A percentile compares a stretch with the other conserved stretches of the same genome.
Conservation (phyloP, 2,113 vertebrate genomes). For the Lasiurus borealis region DNA sequence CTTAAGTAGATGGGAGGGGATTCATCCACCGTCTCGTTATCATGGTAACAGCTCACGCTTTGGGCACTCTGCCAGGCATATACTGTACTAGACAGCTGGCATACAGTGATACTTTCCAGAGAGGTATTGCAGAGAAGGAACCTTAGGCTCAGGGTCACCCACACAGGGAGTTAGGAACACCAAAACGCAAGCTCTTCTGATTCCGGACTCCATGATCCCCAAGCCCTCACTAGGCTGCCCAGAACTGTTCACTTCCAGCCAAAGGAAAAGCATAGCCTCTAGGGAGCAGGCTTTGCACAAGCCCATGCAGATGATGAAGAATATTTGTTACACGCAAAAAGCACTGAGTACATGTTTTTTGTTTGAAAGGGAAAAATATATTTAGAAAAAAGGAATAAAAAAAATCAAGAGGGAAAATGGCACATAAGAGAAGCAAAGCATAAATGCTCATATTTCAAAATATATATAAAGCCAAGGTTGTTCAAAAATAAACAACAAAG, state of each 20-base stretch:
- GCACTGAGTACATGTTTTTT: background rate
- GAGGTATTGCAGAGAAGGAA: background rate
- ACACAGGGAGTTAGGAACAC: background rate
- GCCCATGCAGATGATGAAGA: background rate
- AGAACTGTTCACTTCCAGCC: background rate
- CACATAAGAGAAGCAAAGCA: background rate
- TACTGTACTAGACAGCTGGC: background rate
- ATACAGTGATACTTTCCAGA: background rate
- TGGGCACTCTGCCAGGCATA: background rate
- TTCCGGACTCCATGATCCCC: background rate
- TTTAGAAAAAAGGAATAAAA: background rate
- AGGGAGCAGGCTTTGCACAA: background rate
- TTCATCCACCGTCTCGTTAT: background rate
- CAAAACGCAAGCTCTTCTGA: background rate
- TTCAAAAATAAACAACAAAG: background rate
- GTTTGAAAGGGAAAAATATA: background rate
- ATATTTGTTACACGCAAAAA: background rate
- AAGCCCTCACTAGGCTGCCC: background rate
- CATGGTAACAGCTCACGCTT: background rate
- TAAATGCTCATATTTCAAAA: constrained; percentile 28
- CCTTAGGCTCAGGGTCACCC: background rate
- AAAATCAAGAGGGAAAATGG: background rate
- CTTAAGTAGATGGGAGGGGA: background rate
- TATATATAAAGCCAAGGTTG: background rate
- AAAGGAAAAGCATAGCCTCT: background rate